Conservation (phyloP, 2,888 invertebrate species). For the Polydrusus tereticollis region DNA sequence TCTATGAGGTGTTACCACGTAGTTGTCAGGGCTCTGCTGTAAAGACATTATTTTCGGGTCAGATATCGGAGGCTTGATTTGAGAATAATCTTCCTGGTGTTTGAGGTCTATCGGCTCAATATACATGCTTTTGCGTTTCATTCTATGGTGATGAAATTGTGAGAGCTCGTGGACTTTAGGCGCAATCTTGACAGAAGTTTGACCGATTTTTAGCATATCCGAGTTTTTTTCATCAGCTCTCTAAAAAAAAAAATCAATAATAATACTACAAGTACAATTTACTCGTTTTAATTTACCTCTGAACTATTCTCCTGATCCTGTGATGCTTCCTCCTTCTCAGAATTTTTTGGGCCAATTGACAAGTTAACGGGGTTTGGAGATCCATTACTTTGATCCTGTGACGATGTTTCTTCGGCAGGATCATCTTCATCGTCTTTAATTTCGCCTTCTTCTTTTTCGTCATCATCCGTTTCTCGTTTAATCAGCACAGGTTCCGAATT, state of each 20-base stretch:
- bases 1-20: constrained; percentile 88
- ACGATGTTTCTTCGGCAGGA: constrained; percentile 63
- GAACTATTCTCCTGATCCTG: constrained; percentile 56
- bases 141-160: constrained; percentile 67
- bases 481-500: constrained; percentile 55
- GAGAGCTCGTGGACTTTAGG: constrained; percentile 72
- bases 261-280: background rate
- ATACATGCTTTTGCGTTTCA: constrained; percentile 74
- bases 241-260: constrained; percentile 52
- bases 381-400: constrained; percentile 75
- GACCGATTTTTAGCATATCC: constrained; percentile 73
- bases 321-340: constrained; percentile 62
- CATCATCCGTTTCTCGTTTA: constrained; percentile 64
- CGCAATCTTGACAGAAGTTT: constrained; percentile 73
- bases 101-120: constrained; percentile 80
- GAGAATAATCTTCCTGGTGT: constrained; percentile 77
- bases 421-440: constrained; percentile 67
- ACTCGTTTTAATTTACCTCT: constrained; percentile 54
- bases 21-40: constrained; percentile 82
- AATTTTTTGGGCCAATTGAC: constrained; percentile 74
- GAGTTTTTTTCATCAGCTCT: constrained; percentile 59
- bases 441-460: constrained; percentile 70
- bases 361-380: constrained; percentile 88
- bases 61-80: constrained; percentile 73
- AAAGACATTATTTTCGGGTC: constrained; percentile 79